Base-by-base conservation (phyloP, 2,797 vertebrate species). In the Lacerta agilis region DNA sequence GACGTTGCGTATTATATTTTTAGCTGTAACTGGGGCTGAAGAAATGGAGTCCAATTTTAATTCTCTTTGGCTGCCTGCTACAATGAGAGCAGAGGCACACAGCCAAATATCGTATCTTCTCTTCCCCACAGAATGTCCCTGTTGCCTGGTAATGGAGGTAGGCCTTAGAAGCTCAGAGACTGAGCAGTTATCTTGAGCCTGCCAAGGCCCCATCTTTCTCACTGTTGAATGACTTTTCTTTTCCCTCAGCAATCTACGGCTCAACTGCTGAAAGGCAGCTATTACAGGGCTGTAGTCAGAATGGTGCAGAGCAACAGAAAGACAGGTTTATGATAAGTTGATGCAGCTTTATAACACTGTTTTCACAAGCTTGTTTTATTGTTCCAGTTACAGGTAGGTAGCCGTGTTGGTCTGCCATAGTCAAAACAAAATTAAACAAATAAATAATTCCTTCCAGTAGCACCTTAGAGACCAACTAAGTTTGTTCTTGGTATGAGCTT, bases 151-250 rank as follows among this genome's bases (percentile, higher is more conserved):
- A 91, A 76, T 77, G 58, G 1, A 91, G 38, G 36, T 90, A 90
- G 88, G 78, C 72, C 86, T 79, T 87, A 92, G 79, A 92, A 87
- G 83, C 76, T 89, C 55, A 92, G 88, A 89, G 92, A 76, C 86
- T 87, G 77, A 86, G 83, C 71, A 92, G 87, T 95, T 94, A 80
- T 83, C 58, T 93, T 87, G 82, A 87, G 79, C 10, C 61, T 90
- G 66, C 66, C 83, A 90, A 95, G 83, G 67, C 76, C 10, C 15
- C 72, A 25, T 66, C 10, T 86, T 89, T 85, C 88, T 76, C 43
- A 88, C 0, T 73, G 64, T 41, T 83, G 1, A 83, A 64, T 43
- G 87, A 90, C 82, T 81, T 93, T 92, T 78, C 83, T 87, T 88
- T 90, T 71, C 80, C 86, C 78, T 86, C 80, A 88, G 10, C 45